Evolutionary conservation across 2,797 vertebrate genomes (phyloP), one percentile per base, ranked within the genome.

Genomic region (Salarias fasciatus): DNA sequence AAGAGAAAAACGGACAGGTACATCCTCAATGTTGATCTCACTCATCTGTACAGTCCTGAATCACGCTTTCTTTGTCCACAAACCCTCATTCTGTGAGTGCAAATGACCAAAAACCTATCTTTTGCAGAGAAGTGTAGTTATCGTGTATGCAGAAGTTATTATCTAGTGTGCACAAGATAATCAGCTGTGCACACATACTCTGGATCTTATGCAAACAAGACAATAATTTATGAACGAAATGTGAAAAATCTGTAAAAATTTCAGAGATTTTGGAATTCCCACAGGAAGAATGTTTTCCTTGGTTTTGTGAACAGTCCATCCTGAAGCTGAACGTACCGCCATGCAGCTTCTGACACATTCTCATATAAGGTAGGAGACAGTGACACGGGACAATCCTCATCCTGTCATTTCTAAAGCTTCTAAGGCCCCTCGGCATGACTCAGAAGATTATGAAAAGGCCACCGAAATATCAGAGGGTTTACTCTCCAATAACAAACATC

Each of bases 401-500:
- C 15, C 47, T 73, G 78, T 86, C 80, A 76, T 84, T 83, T 81
- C 75, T 63, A 85, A 83, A 87, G 76, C 77, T 68, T 49, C 46
- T 47, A 28, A 55, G 67, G 48, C 41, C 11, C 61, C 65, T 15
- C 57, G 41, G 11, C 60, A 68, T 31, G 69, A 82, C 81, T 82
- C 72, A 58, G 63, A 56, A 90, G 86, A 84, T 85, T 82, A 89
- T 41, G 68, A 74, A 79, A 90, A 86, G 77, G 84, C 76, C 73
- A 62, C 68, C 76, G 77, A 89, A 90, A 91, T 87, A 90, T 86
- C 83, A 86, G 42, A 64, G 69, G 85, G 52, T 79, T 81, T 75
- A 77, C 47, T 66, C 62, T 63, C 53, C 58, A 75, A 84, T 79
- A 80, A 77, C 75, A 69, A 71, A 87, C 68, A 78, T 61, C 61